Evolutionary conservation across 1,140 invertebrate species (phyloP), one percentile per base, ranked within the genome.

Genomic region (Drosophila oshimai): DNA sequence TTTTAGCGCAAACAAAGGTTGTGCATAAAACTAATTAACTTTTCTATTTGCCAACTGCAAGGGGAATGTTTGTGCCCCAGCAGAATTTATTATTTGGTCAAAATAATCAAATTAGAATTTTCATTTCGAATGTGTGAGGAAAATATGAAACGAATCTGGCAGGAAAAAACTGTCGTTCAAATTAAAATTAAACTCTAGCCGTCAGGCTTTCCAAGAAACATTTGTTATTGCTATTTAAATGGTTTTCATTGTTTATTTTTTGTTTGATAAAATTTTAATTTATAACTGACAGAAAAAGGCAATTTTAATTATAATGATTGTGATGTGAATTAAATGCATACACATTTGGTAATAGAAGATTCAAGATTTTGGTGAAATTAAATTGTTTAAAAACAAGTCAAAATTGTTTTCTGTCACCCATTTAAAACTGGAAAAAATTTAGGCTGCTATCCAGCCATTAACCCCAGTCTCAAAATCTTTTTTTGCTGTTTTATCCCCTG

Each of bases 1-100:
- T 72, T 58, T 31, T 54, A 54, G 53, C 54, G 57, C 73, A 70
- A 65, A 77, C 65, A 76, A 75, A 75, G 72, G 47, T 62, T 78
- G 68, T 74, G 76, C 65, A 74, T 75, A 80, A 78, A 80, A 75
- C 76, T 80, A 80, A 80, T 80, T 80, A 80, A 75, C 50, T 80
- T 60, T 50, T 36, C 57, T 74, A 74, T 80, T 79, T 80, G 62
- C 76, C 60, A 6, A 65, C 69, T 37, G 36, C 20, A 18, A 6
- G 15, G 26, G 17, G 28, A 44, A 22, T 18, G 31, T 31, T 15
- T 46, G 10, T 26, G 31, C 20, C 36, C 28, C 4, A 34, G 12
- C 18, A 10, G 65, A 71, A 71, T 47, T 58, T 57, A 20, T 65
- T 65, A 65, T 65, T 65, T 33, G 26, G 6, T 12, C 15, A 2